These are phyloP conservation scores for Apotomis turbidana DNA, from an alignment of 2,888 invertebrate species.

Conservation along the genomic window DNA sequence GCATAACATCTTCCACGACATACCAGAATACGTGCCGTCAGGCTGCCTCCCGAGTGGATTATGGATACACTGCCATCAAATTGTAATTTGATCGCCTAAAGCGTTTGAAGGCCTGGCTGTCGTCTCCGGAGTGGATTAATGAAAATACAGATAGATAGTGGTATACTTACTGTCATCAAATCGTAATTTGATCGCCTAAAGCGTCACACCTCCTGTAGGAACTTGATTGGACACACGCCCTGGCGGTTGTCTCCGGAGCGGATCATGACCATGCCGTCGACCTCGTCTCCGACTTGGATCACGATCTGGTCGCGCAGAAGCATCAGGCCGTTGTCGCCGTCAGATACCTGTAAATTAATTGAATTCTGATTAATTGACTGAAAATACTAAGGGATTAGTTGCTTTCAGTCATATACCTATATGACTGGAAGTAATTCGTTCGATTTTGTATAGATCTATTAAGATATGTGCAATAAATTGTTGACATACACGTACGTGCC, in stretches of 20 bases:
- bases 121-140: background rate
- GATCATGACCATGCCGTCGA: slow-evolving; percentile 97
- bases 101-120: background rate
- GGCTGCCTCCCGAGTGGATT: too few species aligned
- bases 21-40: too few species aligned
- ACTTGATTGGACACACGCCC: slow-evolving; percentile 96
- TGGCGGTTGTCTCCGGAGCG: slow-evolving; percentile 96
- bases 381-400: too few species aligned
- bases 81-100: too few species aligned
- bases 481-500: too few species aligned
- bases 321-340: slow-evolving; percentile 92
- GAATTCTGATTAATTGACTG: background rate
- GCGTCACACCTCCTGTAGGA: slow-evolving; percentile 97
- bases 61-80: background rate
- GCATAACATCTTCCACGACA: too few species aligned
- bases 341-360: slow-evolving; percentile 89
- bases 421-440: too few species aligned
- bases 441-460: too few species aligned
- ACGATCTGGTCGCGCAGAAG: slow-evolving; percentile 96
- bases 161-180: slow-evolving; percentile 63
- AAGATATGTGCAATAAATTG: too few species aligned
- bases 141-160: background rate
- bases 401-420: too few species aligned
- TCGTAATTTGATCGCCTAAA: slow-evolving; percentile 73
- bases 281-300: slow-evolving; percentile 94